Conservation (phyloP, 1,140 invertebrate species). For the Atta cephalotes region DNA sequence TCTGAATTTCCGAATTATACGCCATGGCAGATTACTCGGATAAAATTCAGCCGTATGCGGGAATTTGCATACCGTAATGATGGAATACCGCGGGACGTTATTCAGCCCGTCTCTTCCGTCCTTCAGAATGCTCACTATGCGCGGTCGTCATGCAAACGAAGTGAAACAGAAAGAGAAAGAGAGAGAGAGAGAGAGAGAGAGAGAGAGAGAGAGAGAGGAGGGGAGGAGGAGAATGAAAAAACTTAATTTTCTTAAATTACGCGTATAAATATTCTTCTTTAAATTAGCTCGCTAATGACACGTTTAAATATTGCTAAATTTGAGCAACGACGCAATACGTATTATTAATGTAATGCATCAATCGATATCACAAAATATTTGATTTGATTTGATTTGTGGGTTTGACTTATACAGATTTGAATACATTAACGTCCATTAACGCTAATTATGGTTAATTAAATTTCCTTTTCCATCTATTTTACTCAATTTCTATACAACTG, state of each 20-base stretch:
- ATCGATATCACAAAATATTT: constrained; percentile 43
- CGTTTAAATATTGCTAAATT: constrained; percentile 7
- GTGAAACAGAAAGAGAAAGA: not conserved
- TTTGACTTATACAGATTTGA: constrained; percentile 37
- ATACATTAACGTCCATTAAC: constrained; percentile 49
- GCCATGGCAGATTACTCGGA: constrained; percentile 80
- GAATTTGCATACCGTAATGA: constrained; percentile 81
- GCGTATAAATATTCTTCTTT: constrained; percentile 33
- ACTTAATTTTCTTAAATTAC: constrained; percentile 43
- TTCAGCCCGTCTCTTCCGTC: constrained; percentile 56
- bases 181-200: not conserved
- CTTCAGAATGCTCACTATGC: constrained; percentile 61
- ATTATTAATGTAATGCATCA: constrained; percentile 34
- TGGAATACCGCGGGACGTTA: constrained; percentile 67
- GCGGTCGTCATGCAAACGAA: constrained; percentile 33
- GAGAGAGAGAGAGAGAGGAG: not conserved
- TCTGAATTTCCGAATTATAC: constrained; percentile 81
- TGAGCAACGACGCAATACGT: not conserved
- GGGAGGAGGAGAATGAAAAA: not conserved
- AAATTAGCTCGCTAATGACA: constrained; percentile 16
- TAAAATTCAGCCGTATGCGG: constrained; percentile 80
- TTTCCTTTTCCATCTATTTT: not conserved
- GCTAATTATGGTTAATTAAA: constrained; percentile 51
- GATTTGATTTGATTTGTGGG: constrained; percentile 49
- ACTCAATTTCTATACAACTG: not conserved